Evolutionary conservation across 2,888 invertebrate species (phyloP).

Genomic region (Glomeris marginata): DNA sequence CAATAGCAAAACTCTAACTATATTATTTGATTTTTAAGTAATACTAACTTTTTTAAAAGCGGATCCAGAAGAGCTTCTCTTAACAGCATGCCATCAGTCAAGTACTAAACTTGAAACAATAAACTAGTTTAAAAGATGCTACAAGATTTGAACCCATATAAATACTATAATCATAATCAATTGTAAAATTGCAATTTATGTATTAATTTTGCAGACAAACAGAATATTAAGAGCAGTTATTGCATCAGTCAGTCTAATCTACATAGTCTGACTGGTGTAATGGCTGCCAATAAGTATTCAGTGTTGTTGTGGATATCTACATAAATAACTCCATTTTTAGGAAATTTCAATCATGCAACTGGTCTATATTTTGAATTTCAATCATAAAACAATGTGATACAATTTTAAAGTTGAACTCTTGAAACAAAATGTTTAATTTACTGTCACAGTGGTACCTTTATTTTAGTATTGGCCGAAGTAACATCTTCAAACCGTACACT

Average conservation of each 20-base stretch:
- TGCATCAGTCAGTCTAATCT: not conserved
- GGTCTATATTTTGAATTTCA: no score
- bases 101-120: conserved; percentile 38
- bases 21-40: no score
- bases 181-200: no score
- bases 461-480: conserved; percentile 60
- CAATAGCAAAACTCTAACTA: not conserved
- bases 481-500: conserved; percentile 79
- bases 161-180: not conserved
- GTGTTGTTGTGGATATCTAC: no score
- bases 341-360: no score
- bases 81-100: conserved; percentile 89
- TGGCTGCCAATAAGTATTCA: no score
- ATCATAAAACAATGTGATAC: no score
- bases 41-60: conserved; percentile 19
- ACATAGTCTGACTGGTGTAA: no score
- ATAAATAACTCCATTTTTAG: no score
- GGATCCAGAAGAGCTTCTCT: conserved; percentile 63
- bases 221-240: not conserved
- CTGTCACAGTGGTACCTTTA: conserved; percentile 35
- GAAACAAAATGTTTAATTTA: no score
- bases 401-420: no score
- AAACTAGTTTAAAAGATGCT: no score
- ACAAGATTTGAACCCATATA: conserved; percentile 3
- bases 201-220: not conserved